Percentiles rank a stretch among this genome's conserved stretches.
phyloP scores from a whole-genome alignment of 2,797 vertebrate genomes.

The Neosilurus mollespiculum region DNA sequence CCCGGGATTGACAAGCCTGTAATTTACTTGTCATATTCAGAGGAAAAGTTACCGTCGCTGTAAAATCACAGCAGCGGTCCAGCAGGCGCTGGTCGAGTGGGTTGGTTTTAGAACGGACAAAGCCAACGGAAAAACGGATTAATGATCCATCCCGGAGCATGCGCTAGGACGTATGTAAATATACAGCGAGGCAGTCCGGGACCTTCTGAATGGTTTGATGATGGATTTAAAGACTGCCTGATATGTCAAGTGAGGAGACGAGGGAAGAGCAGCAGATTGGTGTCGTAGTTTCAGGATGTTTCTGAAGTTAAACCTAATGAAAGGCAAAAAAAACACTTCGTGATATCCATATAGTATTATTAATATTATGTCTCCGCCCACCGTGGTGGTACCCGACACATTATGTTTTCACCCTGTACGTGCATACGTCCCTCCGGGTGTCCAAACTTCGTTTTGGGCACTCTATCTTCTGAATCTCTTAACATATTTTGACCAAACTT shows the following conservation, averaged over 20 bases:
- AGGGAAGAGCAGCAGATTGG: constrained; percentile 3
- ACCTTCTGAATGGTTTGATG: not conserved
- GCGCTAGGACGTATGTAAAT: not conserved
- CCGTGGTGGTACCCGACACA: no score
- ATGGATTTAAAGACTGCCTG: not conserved
- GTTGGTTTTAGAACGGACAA: constrained; percentile 25
- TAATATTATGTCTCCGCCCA: no score
- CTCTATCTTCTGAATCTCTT: no score
- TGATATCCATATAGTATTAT: no score
- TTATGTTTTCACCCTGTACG: no score
- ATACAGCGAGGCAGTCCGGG: not conserved
- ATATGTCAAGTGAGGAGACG: not conserved
- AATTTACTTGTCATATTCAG: constrained; percentile 49
- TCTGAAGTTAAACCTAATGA: no score
- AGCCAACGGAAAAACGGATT: constrained; percentile 39
- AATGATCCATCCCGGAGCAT: constrained; percentile 14
- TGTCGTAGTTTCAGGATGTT: no score
- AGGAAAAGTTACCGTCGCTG: constrained; percentile 43
- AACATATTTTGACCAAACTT: no score
- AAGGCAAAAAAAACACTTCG: no score
- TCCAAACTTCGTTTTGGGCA: no score
- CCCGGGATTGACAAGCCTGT: constrained; percentile 48
- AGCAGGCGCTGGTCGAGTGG: constrained; percentile 24
- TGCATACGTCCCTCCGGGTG: no score
- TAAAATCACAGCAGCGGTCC: constrained; percentile 26